Percentiles rank a stretch among this genome's conserved stretches.
phyloP scores from a whole-genome alignment of 2,888 invertebrate species.

The Ophion ellenae region DNA sequence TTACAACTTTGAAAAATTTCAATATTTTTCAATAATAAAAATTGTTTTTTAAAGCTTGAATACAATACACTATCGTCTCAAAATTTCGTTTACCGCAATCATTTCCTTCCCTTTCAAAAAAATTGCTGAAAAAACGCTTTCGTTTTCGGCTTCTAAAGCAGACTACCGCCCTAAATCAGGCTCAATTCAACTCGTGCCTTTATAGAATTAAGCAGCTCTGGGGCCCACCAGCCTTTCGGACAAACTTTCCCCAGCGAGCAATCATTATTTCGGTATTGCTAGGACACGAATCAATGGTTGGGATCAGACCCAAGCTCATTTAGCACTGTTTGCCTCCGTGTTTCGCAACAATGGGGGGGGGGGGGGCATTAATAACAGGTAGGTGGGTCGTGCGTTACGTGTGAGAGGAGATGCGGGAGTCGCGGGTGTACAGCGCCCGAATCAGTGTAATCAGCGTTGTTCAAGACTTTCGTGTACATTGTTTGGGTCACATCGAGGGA shows the following conservation, averaged over 20 bases:
- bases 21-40: too few relatives aligned
- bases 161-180: too few relatives aligned
- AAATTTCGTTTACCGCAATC: too few relatives aligned
- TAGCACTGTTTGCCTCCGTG: not conserved
- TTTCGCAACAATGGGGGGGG: conserved; percentile 8
- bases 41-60: too few relatives aligned
- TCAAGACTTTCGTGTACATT: conserved; percentile 41
- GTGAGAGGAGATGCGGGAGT: not conserved
- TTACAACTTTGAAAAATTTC: too few relatives aligned
- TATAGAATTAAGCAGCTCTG: too few relatives aligned
- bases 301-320: not conserved
- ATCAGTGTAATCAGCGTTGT: conserved; percentile 40
- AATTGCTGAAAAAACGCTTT: too few relatives aligned
- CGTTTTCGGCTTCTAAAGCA: too few relatives aligned
- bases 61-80: too few relatives aligned
- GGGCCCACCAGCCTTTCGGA: not conserved
- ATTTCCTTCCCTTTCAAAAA: too few relatives aligned
- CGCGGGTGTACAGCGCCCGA: not conserved
- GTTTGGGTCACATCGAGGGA: conserved; percentile 12
- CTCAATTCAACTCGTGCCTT: too few relatives aligned
- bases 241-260: not conserved
- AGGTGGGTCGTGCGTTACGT: not conserved
- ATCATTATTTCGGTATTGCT: not conserved
- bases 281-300: not conserved
- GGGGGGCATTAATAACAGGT: conserved; percentile 4